Evolutionary conservation across 1,140 invertebrate genomes (phyloP).

Genomic region (Hyposmocoma kahamanoa): DNA sequence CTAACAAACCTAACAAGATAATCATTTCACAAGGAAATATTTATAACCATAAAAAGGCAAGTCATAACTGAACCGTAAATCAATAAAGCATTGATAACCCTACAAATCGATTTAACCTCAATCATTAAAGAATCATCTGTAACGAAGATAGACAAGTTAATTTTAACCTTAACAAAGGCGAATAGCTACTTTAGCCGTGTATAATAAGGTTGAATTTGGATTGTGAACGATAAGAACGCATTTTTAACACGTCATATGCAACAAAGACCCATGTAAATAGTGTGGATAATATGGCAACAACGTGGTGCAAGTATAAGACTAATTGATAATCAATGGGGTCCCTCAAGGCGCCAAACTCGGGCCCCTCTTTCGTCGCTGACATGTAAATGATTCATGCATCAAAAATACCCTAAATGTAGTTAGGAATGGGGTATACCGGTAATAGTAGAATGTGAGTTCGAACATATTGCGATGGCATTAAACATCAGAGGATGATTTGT

Average conservation of each 20-base stretch:
- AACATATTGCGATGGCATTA: constrained; percentile 70
- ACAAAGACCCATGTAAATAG: constrained; percentile 63
- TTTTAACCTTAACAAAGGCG: constrained; percentile 21
- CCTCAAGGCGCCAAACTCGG: constrained; percentile 41
- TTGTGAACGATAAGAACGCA: constrained; percentile 21
- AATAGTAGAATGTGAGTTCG: constrained; percentile 47
- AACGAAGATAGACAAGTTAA: constrained; percentile 65
- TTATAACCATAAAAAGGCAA: constrained; percentile 49
- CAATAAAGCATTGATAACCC: constrained; percentile 59
- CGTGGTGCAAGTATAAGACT: constrained; percentile 65
- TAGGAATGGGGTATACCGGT: constrained; percentile 39
- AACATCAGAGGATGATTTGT: constrained; percentile 72
- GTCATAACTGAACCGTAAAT: constrained; percentile 62
- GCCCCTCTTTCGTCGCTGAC: constrained; percentile 44
- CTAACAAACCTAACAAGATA: constrained; percentile 38
- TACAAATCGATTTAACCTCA: constrained; percentile 54
- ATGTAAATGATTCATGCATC: constrained; percentile 60
- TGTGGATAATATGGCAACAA: constrained; percentile 62
- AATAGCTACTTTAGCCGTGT: constrained; percentile 20
- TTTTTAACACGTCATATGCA: constrained; percentile 51
- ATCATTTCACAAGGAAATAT: constrained; percentile 28
- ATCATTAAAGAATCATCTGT: constrained; percentile 67
- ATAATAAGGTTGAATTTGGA: constrained; percentile 30
- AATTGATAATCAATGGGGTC: constrained; percentile 70
- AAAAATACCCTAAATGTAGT: constrained; percentile 38